Evolutionary conservation across 2,888 invertebrate species (phyloP), one percentile per base, ranked within the genome.

Genomic region (Scaptomyza caliginosa): DNA sequence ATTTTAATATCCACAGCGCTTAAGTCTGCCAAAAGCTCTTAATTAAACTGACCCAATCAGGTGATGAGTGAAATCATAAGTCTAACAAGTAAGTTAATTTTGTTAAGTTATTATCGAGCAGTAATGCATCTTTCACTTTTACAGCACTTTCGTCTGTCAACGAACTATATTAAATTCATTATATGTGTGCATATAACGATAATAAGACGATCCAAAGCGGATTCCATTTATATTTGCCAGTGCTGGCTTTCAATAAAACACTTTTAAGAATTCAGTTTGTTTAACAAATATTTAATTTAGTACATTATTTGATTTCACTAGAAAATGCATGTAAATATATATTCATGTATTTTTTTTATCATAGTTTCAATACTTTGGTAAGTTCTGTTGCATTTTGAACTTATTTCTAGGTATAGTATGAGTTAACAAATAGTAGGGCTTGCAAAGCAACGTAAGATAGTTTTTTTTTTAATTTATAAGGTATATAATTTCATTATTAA

Each of bases 311-410:
- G 74, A 88, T 83, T 83, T 88, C 88, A 83, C 83, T 83, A 83
- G 88, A 83, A 83, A 83, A 83, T 83, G 86, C 88, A 83, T 82
- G 86, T 83, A 87, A 82, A 86, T 83, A 82, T 78, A 86, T 81
- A 82, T 74, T 56, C 76, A 85, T 77, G 74, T 81, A 71, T 77
- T 49, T 69, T 38, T 46, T 70, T 38, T 75, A 67, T 70, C 40
- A 69, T 71, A 74, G 55, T 51, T 65, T 62, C 54, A 81, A 81
- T 81, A 81, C 81, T 81, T 81, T 81, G 81, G 81, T 81, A 81
- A 81, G 85, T 84, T 81, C 75, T 84, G 65, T 71, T 83, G 73
- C 66, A 52, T 67, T 32, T 52, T 73, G 40, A 72, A 55, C 77
- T 57, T 74, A 67, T 54, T 13, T 36, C 68, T 74, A 74, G n/a